Evolutionary conservation across 2,113 vertebrate species (phyloP), one percentile per base, ranked within the genome.

Genomic region (Riparia riparia): DNA sequence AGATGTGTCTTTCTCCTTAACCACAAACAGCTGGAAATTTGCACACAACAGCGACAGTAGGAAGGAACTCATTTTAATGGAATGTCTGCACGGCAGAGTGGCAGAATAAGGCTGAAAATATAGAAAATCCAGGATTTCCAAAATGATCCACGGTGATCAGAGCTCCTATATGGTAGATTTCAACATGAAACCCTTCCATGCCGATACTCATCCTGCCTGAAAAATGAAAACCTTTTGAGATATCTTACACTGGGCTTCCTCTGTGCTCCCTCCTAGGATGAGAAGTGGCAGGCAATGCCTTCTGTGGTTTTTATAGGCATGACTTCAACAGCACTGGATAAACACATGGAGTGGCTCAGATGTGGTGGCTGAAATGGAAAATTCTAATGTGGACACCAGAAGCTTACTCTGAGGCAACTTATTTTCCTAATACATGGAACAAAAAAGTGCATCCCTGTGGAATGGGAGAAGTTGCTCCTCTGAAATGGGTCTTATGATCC

Each of bases 31-130:
- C 82, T 94, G 94, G 70, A 69, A 86, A 91, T 94, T 80, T 93
- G 64, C 95, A 95, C 78, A 93, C 32, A 96, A 85, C 49, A 73
- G 85, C n/a, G 39, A 93, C 93, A 90, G 63, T 63, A 91, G 85
- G 88, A 93, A 94, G 79, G 63, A 96, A 88, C 79, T 96, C 84
- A 93, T 90, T 95, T 83, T 51, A 90, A 86, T 83, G 92, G 93
- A 96, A 97, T 94, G 95, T 93, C 95, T 96, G 82, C 13, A 3
- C 51, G 86, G 53, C 74, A 91, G 74, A 80, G 51, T 76, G 79
- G 24, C 71, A 72, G 54, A 88, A 51, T 6, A 12, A 95, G n/a
- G 58, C 26, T 80, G 53, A 32, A 91, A 86, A 89, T 4, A 26
- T 31, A 82, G 44, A 82, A 83, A 86, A 89, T 2, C 3, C 41